Percentiles rank a stretch among this genome's conserved stretches.
Evolutionary conservation across 1,140 invertebrate genomes (phyloP).

Genomic region (Drosophila truncata): DNA sequence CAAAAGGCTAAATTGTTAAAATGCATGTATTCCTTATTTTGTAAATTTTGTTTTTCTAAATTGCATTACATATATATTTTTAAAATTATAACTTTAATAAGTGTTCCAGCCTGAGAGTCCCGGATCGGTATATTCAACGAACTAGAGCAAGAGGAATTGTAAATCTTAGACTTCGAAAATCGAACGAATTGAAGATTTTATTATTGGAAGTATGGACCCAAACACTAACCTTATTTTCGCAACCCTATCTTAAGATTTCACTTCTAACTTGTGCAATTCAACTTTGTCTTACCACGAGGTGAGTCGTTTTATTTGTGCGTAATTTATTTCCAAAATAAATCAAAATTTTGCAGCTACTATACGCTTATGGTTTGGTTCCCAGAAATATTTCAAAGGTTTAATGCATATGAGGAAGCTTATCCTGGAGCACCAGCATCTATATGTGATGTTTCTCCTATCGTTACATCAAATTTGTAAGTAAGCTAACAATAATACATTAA

Average conservation of each 20-base stretch:
- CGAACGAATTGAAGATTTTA: conserved; percentile 52
- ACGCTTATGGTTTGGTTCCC: conserved; percentile 94
- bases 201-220: conserved; percentile 57
- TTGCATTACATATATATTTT: neutral
- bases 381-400: conserved; percentile 91
- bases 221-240: conserved; percentile 89
- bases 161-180: conserved; percentile 37
- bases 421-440: conserved; percentile 89
- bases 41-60: too few relatives aligned
- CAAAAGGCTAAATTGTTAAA: too few relatives aligned
- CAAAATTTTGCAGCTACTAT: conserved; percentile 88
- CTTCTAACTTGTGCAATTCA: conserved; percentile 91
- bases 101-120: conserved; percentile 32
- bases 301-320: conserved; percentile 84
- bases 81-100: neutral
- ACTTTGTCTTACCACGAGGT: conserved; percentile 90
- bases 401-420: conserved; percentile 88
- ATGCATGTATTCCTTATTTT: too few relatives aligned
- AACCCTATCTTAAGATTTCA: conserved; percentile 90
- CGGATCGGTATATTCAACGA: conserved; percentile 25
- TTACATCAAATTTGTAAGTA: conserved; percentile 85
- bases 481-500: neutral
- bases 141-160: conserved; percentile 29
- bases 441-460: conserved; percentile 90
- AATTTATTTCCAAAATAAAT: neutral